Conservation (phyloP, 1,140 invertebrate genomes). For the Pantala flavescens region DNA sequence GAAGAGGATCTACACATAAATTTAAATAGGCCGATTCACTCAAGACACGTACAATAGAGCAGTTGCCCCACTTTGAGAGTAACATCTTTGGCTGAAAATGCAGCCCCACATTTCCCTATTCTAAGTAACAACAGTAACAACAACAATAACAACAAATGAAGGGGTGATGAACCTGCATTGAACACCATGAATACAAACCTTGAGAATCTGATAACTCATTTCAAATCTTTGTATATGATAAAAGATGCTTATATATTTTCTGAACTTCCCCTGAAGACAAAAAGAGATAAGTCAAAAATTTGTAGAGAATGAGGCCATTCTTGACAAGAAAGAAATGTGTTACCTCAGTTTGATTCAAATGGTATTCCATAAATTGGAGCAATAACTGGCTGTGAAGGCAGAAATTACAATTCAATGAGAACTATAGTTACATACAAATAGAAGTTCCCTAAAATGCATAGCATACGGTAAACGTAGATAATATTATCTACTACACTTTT, state of each 20-base stretch:
- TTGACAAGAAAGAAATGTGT: not conserved
- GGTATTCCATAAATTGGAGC: not conserved
- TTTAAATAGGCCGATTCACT: slow-evolving; percentile 9
- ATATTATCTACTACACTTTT: not conserved
- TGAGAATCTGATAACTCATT: slow-evolving; percentile 4
- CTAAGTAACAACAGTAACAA: slow-evolving; percentile 3
- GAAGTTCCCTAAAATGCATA: slow-evolving; percentile 1
- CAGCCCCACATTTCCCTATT: slow-evolving; percentile 4
- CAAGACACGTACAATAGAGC: slow-evolving; percentile 6
- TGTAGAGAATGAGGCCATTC: not conserved
- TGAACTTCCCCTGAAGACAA: not conserved
- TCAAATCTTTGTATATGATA: not conserved
- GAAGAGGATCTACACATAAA: not conserved
- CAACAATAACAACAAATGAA: slow-evolving; percentile 10
- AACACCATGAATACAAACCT: slow-evolving; percentile 2
- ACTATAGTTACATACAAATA: not conserved
- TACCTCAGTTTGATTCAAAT: not conserved
- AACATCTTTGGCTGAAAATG: slow-evolving; percentile 5
- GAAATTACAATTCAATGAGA: not conserved
- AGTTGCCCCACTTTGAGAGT: slow-evolving; percentile 8
- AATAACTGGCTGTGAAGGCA: not conserved
- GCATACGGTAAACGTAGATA: not conserved
- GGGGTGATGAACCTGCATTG: not conserved
- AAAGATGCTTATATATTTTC: not conserved
- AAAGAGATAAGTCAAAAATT: not conserved